phyloP scores from a whole-genome alignment of 2,797 vertebrate genomes.

The Sebastes kiyomatsui region DNA sequence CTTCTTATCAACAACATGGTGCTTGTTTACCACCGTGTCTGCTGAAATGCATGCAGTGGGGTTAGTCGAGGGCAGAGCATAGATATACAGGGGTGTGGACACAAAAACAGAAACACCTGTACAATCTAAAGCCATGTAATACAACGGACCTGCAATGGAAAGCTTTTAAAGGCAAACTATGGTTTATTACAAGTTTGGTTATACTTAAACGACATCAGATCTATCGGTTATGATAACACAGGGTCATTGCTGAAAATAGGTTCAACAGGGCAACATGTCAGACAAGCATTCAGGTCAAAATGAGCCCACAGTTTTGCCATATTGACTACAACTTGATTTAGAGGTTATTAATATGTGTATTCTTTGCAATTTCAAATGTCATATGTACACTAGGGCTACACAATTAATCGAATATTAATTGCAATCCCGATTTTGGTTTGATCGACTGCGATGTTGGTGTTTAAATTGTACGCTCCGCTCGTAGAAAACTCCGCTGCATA shows the following conservation, averaged over 20 bases:
- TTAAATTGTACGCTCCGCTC: too few relatives aligned
- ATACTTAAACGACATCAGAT: not conserved
- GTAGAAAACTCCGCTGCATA: too few relatives aligned
- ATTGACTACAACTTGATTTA: not conserved
- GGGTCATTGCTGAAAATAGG: not conserved
- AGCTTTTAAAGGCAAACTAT: not conserved
- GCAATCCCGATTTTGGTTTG: too few relatives aligned
- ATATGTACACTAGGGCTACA: not conserved
- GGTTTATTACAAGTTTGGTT: not conserved
- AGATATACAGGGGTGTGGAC: not conserved
- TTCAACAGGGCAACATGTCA: not conserved
- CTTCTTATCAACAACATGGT: slow-evolving; percentile 1
- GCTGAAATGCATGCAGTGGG: slow-evolving; percentile 4
- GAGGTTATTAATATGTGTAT: not conserved
- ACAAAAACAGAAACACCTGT: slow-evolving; percentile 3
- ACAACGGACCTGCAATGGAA: not conserved
- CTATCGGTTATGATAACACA: not conserved
- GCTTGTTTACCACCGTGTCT: slow-evolving; percentile 18
- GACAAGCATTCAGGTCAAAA: not conserved
- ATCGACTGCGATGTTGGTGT: too few relatives aligned
- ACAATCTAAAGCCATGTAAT: not conserved
- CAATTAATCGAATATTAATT: too few relatives aligned
- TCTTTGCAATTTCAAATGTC: not conserved
- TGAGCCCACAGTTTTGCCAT: not conserved
- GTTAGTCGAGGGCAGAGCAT: not conserved